A percentile compares a stretch with the other conserved stretches of the same genome.
Conservation (phyloP, 2,888 invertebrate genomes). For the Lasius platythorax region DNA sequence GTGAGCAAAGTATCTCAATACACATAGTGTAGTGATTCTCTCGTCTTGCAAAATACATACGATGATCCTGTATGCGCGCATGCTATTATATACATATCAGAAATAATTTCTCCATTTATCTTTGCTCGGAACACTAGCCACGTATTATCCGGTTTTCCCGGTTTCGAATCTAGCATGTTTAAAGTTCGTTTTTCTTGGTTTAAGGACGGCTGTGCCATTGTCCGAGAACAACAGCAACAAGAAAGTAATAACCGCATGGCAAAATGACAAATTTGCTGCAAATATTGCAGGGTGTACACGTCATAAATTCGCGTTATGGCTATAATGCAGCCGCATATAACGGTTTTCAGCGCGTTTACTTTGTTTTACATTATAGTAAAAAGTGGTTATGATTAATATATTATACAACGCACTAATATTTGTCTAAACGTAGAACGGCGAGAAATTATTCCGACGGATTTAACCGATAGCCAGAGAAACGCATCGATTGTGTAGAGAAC, state of each 20-base stretch:
- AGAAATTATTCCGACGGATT: slow-evolving; percentile 27
- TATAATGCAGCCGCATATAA: slow-evolving; percentile 61
- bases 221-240: slow-evolving; percentile 66
- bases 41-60: not conserved
- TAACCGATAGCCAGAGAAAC: not conserved
- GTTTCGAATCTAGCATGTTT: slow-evolving; percentile 35
- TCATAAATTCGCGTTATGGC: slow-evolving; percentile 73
- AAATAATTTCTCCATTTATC: slow-evolving; percentile 49
- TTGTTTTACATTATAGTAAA: slow-evolving; percentile 10
- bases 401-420: slow-evolving; percentile 28
- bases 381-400: slow-evolving; percentile 40
- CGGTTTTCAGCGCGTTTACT: slow-evolving; percentile 62
- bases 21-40: not conserved
- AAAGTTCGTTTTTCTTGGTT: slow-evolving; percentile 63
- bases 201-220: slow-evolving; percentile 45
- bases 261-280: slow-evolving; percentile 76
- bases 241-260: slow-evolving; percentile 75
- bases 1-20: slow-evolving; percentile 21
- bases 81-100: slow-evolving; percentile 22
- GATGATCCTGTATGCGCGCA: not conserved
- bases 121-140: not conserved
- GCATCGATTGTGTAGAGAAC: not conserved
- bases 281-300: slow-evolving; percentile 71
- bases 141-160: slow-evolving; percentile 34
- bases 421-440: slow-evolving; percentile 8